A percentile compares a stretch with the other conserved stretches of the same genome.
These are phyloP conservation scores for Danio jaintianensis DNA, from an alignment of 2,797 vertebrate genomes.

Conservation along the genomic window DNA sequence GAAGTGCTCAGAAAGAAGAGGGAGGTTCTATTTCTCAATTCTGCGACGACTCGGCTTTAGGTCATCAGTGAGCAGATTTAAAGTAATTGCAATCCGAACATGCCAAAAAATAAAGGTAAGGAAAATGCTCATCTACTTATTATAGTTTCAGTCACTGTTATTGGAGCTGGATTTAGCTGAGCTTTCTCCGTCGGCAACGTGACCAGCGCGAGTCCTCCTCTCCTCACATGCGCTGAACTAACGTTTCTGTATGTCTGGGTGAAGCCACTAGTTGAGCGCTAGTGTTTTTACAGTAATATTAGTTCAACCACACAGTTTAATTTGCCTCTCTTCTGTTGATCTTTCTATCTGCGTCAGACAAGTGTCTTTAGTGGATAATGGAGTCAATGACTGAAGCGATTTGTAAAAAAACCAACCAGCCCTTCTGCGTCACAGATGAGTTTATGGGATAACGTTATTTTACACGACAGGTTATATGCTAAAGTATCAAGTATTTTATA, in stretches of 20 bases:
- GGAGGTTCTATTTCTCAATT: neutral
- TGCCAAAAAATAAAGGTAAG: constrained; percentile 68
- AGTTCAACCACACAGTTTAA: neutral
- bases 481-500: too few relatives aligned
- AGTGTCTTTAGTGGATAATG: too few relatives aligned
- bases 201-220: neutral
- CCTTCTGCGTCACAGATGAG: too few relatives aligned
- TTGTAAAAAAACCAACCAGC: too few relatives aligned
- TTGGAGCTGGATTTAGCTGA: neutral
- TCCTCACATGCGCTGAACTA: too few relatives aligned
- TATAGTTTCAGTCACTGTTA: too few relatives aligned
- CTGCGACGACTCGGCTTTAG: neutral
- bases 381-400: too few relatives aligned
- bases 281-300: too few relatives aligned
- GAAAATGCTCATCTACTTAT: neutral
- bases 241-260: neutral
- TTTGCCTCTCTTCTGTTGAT: neutral
- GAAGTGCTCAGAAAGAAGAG: neutral
- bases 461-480: too few relatives aligned
- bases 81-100: constrained; percentile 41
- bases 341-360: neutral
- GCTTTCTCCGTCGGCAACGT: constrained; percentile 11
- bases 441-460: too few relatives aligned
- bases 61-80: neutral
- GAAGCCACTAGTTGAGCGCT: neutral